Conservation (phyloP, 2,113 vertebrate genomes). For the Gymnorhina tibicen region DNA sequence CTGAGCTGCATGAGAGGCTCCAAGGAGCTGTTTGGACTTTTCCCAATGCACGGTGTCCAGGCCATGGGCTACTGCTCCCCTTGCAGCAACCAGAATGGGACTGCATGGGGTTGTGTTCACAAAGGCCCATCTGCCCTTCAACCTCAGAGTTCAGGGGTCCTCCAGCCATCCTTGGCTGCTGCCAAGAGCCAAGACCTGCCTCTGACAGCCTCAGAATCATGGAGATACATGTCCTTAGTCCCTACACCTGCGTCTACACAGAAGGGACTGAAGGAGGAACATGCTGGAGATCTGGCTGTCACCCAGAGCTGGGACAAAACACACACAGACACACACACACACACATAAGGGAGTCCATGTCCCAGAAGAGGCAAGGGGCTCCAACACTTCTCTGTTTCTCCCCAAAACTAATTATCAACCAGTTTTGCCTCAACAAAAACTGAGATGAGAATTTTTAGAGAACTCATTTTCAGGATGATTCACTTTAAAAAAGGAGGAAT, state of each 20-base stretch:
- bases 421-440: not conserved
- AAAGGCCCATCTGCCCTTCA: not conserved
- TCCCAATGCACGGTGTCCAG: accelerated
- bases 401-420: not conserved
- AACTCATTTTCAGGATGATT: not conserved
- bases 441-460: not conserved
- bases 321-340: not conserved
- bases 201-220: not conserved
- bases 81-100: not conserved
- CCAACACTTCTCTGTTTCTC: not conserved
- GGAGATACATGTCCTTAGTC: not conserved
- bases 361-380: not conserved
- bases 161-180: not conserved
- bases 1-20: not conserved
- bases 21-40: not conserved
- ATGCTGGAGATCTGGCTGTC: not conserved
- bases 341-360: not conserved
- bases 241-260: not conserved
- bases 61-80: not conserved
- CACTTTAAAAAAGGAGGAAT: not conserved
- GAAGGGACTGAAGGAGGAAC: not conserved
- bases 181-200: not conserved
- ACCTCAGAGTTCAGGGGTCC: not conserved
- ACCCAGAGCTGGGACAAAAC: not conserved
- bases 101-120: accelerated